A percentile compares a stretch with the other conserved stretches of the same genome.
Evolutionary conservation across 1,140 invertebrate species (phyloP).

Genomic region (Proctacanthus coquilletti): DNA sequence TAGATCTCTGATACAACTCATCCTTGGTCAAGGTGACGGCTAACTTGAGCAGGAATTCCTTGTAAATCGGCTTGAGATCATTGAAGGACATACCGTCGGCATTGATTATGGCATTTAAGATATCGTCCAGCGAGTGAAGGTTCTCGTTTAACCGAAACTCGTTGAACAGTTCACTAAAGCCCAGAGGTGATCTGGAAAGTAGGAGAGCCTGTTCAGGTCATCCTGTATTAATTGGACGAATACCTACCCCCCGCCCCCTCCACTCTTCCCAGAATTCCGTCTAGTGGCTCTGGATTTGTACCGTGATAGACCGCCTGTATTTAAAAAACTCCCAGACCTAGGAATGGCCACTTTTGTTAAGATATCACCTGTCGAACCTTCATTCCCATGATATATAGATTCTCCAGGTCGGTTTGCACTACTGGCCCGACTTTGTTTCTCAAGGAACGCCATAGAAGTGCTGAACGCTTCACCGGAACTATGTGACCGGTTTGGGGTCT

Average conservation of each 20-base stretch:
- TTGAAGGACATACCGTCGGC: conserved; percentile 85
- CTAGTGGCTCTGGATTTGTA: conserved; percentile 40
- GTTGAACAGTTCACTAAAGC: conserved; percentile 68
- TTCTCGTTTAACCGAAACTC: conserved; percentile 73
- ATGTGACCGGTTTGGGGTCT: background rate
- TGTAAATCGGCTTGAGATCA: conserved; percentile 77
- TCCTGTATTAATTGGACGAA: background rate
- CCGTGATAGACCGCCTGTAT: conserved; percentile 50
- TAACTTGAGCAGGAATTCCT: conserved; percentile 73
- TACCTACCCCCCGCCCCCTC: conserved; percentile 12
- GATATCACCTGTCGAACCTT: conserved; percentile 47
- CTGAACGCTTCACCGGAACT: background rate
- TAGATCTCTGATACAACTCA: conserved; percentile 74
- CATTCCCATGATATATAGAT: background rate
- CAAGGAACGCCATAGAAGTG: background rate
- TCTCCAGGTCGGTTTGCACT: background rate
- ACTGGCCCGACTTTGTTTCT: background rate
- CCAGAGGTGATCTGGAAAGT: conserved; percentile 49
- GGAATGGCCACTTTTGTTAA: conserved; percentile 71
- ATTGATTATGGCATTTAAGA: conserved; percentile 73
- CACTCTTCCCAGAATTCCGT: conserved; percentile 19
- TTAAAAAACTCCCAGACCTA: conserved; percentile 64
- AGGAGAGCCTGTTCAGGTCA: background rate
- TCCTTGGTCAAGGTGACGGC: conserved; percentile 77
- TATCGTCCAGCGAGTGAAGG: conserved; percentile 72